phyloP scores from a whole-genome alignment of 2,888 invertebrate genomes.

The Tetramorium bicarinatum region DNA sequence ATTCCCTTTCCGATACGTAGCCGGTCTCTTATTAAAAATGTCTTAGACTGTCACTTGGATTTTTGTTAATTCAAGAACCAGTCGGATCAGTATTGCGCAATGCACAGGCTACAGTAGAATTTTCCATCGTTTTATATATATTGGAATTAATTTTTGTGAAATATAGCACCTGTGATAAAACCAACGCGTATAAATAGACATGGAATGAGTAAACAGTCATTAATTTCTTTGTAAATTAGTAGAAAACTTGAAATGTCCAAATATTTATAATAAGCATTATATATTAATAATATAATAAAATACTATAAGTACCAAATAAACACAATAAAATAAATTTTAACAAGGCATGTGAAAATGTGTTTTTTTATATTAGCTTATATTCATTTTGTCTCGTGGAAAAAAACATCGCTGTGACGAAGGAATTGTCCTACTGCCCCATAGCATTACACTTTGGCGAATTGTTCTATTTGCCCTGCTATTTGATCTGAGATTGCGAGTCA shows the following conservation, averaged over 20 bases:
- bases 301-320: neutral
- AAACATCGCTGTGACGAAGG: neutral
- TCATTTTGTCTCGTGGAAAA: neutral
- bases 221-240: neutral
- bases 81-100: conserved; percentile 25
- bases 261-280: neutral
- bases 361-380: neutral
- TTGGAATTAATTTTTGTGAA: neutral
- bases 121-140: neutral
- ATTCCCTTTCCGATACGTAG: neutral
- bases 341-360: neutral
- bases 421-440: neutral
- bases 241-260: neutral
- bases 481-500: neutral
- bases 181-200: neutral
- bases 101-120: neutral
- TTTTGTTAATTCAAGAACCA: conserved; percentile 23
- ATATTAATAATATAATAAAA: neutral
- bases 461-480: neutral
- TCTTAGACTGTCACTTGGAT: neutral
- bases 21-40: neutral
- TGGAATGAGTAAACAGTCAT: neutral
- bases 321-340: neutral
- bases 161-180: neutral
- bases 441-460: neutral